Evolutionary conservation across 2,113 vertebrate species (phyloP), one percentile per base, ranked within the genome.

Genomic region (Pampusana beccarii): DNA sequence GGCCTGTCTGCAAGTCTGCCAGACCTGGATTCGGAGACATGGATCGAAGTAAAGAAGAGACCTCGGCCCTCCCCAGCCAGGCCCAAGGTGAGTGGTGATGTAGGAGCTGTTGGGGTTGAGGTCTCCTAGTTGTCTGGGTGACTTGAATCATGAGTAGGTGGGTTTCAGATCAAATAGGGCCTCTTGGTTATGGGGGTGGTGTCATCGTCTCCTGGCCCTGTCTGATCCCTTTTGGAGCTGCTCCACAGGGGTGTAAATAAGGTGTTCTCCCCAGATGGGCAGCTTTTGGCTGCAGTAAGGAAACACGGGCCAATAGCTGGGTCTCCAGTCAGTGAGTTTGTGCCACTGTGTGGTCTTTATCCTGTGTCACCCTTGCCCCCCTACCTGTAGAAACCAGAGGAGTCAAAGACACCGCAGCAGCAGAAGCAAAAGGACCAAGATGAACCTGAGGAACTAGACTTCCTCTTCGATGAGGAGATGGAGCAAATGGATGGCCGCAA

Each of bases 391-490:
- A 99, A 98, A 89, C 80, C 97, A 29, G 98, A 99, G 69, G 98
- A 99, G 62, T 96, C 97, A 33, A 98, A 98, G 67, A 95, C 93
- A 16, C 94, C 80, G 0, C 95, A 96, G 90, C 91, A 93, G 86
- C 97, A 97, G 80, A 92, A 96, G 70, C 97, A 98, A 9, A 98
- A 98, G 65, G 99, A 99, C 85, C 99, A 98, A 92, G 99, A 99
- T 6, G 99, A 99, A 34, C 99, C 99, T 0, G 99, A 99, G 96
- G 99, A 99, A 91, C 97, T 99, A 20, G 99, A 99, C 98, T 99
- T 99, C 97, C 98, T 99, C 87, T 99, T 99, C 1, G 99, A 99
- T 1, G 99, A 99, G 97, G 99, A 99, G 97, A 99, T 99, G 99
- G 99, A 99, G 92, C 99, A 99, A 97, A 99, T 99, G 93, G 99